Base-by-base conservation (phyloP, 2,888 invertebrate species). In the Scaptomyza reducta region DNA sequence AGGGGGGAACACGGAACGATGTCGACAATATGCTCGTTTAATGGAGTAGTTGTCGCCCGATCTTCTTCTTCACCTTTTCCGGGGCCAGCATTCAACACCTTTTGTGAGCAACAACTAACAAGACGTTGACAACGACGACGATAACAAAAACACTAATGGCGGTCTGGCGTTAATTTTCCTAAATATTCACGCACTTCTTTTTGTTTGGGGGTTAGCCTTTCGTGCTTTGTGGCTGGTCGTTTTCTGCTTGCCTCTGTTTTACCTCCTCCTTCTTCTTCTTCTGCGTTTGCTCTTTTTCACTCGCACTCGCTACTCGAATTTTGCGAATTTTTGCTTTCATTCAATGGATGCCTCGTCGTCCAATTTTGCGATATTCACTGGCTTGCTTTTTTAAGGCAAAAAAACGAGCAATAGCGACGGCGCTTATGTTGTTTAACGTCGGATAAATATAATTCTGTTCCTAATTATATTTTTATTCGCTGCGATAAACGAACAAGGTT, bases 101-200 rank as follows among this genome's bases (percentile, higher is more conserved):
- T 65, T 63, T 51, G 14, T 18, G 31, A 67, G 72, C 68, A 77
- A 71, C 55, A 77, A 63, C 41, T 64, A 70, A 77, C 55, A 53
- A 63, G 53, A 72, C 66, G 59, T 65, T 51, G 59, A 66, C 51
- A 54, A 61, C 73, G 41, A 66, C 63, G 67, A 74, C 59, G 62
- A 74, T 59, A 70, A 78, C 75, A 78, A 74, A 74, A 79, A 79
- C 75, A 76, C 79, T 70, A 74, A 75, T 75, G 75, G 75, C 75
- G 74, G 60, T 70, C 56, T 77, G 87, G 78, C 77, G 81, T 84
- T 87, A 87, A 72, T 84, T 82, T 84, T 82, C 69, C 88, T 79
- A 79, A 79, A 77, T 83, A 74, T 81, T 79, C 82, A 78, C 79
- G 79, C 79, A 81, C 79, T 79, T 77, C 60, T 75, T 71, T 77